These are phyloP conservation scores for Pachymerium ferrugineum DNA, from an alignment of 2,888 invertebrate species.

Conservation along the genomic window DNA sequence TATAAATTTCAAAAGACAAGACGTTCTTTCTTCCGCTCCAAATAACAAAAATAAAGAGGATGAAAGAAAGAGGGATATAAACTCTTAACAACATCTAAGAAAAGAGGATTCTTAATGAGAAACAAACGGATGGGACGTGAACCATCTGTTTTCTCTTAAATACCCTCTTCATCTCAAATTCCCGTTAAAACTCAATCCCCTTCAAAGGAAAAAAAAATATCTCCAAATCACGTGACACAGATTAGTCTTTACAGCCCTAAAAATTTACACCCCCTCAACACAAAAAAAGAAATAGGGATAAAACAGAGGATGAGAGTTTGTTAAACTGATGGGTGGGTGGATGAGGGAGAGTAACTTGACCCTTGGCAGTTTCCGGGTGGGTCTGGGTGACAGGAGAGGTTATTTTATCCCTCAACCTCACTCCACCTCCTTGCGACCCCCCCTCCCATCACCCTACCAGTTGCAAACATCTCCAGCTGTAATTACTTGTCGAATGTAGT, in stretches of 20 bases:
- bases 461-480: slow-evolving; percentile 21
- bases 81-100: background rate
- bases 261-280: background rate
- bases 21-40: no score
- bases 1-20: no score
- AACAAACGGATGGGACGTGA: slow-evolving; percentile 21
- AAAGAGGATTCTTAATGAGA: slow-evolving; percentile 6
- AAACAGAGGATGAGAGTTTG: background rate
- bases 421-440: background rate
- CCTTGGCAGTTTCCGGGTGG: slow-evolving; percentile 21
- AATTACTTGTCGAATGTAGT: slow-evolving; percentile 21
- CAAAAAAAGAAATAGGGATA: background rate
- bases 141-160: slow-evolving; percentile 18
- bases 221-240: background rate
- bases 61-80: background rate
- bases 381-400: slow-evolving; percentile 14
- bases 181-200: background rate
- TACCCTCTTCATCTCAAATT: slow-evolving; percentile 11
- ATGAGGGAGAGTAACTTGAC: background rate
- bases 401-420: slow-evolving; percentile 1
- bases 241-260: background rate
- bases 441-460: background rate
- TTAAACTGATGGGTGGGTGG: background rate
- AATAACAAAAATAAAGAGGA: background rate
- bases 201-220: background rate